Base-by-base conservation (phyloP, 2,797 vertebrate species). In the Garrulus glandarius region DNA sequence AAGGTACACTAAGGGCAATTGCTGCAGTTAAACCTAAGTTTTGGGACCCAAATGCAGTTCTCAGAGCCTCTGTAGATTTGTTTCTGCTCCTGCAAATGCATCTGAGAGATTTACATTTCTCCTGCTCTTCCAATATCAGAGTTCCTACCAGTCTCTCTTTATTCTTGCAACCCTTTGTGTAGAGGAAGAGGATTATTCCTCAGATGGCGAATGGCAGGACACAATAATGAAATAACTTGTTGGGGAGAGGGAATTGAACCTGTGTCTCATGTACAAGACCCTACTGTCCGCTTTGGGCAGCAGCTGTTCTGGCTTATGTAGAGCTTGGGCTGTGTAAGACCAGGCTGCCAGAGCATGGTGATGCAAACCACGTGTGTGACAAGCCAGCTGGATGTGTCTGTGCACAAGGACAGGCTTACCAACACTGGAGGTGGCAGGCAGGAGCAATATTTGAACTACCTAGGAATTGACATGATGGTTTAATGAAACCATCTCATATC, bases 1-100 rank as follows among this genome's bases (percentile, higher is more conserved):
- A 91, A 88, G 47, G 59, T 27, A 49, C n/a, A 75, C 43, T 50
- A 65, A 81, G 43, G 84, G 11, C 72, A 92, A 46, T 65, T 75
- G 29, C 81, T 87, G 52, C 77, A 84, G 87, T 95, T 94, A 46
- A 92, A 63, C 60, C 60, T 46, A 82, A 89, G 3, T 47, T 84
- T 32, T 44, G 46, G 55, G 59, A 84, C 67, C 34, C 26, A 32
- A 60, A 53, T 61, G 27, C 2, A 3, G n/a, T 75, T 93, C 4
- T 2, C 17, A n/a, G 67, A 41, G n/a, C 49, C 63, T 14, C 37
- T 57, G 32, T 1, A 47, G 53, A 69, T 82, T 90, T 90, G 30
- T 36, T 90, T 61, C 69, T 92, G 37, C 46, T 83, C 18, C 55
- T 72, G 23, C 34, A 87, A 32, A 77, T 84, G 21, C 15, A 49